Percentiles rank a stretch among this genome's conserved stretches.
Evolutionary conservation across 2,797 vertebrate genomes (phyloP).

Genomic region (Calcarius lapponicus): DNA sequence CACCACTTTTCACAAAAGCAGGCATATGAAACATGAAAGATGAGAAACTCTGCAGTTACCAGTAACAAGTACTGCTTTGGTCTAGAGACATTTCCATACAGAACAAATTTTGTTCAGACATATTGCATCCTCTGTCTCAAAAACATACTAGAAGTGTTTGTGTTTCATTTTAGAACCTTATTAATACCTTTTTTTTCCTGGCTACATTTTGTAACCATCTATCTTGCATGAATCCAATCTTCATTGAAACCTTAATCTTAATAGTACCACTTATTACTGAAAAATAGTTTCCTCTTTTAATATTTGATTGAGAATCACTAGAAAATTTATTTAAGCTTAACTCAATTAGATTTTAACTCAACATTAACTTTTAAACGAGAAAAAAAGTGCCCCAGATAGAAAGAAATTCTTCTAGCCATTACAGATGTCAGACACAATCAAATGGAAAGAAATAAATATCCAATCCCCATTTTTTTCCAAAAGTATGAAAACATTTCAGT

Average conservation of each 20-base stretch:
- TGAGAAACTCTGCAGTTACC: not conserved
- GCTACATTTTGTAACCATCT: not conserved
- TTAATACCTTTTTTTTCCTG: not conserved
- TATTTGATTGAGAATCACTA: not conserved
- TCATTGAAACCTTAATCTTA: not conserved
- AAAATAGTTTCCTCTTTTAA: not conserved
- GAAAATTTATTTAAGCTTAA: not conserved
- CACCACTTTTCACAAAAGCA: not conserved
- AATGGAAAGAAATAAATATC: not conserved
- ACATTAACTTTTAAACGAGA: not conserved
- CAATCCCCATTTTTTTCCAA: rapidly evolving
- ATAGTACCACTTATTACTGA: not conserved
- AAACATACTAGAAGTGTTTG: not conserved
- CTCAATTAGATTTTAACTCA: not conserved
- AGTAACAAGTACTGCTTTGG: not conserved
- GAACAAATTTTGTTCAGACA: not conserved
- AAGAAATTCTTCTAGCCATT: not conserved
- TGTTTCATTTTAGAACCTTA: not conserved
- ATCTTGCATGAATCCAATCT: not conserved
- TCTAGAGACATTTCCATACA: not conserved
- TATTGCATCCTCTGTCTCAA: not conserved
- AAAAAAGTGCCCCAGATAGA: not conserved
- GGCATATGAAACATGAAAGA: rapidly evolving
- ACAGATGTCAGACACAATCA: not conserved
- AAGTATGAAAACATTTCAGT: not conserved